These are phyloP conservation scores for Ferrisia virgata DNA, from an alignment of 2,888 invertebrate species.

Conservation along the genomic window DNA sequence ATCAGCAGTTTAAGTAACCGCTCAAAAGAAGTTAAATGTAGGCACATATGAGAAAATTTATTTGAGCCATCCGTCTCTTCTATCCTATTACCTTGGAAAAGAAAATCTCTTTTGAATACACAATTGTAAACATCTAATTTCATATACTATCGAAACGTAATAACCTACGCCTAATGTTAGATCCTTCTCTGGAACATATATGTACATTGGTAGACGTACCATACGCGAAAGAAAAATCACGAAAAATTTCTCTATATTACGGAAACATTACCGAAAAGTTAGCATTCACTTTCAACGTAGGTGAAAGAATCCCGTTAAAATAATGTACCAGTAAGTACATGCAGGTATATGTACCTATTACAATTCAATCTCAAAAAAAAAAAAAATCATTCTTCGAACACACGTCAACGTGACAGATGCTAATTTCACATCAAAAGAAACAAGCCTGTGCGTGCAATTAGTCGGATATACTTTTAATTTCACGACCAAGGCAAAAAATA, in stretches of 20 bases:
- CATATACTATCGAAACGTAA: no score
- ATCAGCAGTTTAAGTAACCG: not conserved
- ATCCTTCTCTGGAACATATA: not conserved
- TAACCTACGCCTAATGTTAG: no score
- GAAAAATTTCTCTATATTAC: not conserved
- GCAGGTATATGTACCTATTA: not conserved
- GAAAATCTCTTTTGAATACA: not conserved
- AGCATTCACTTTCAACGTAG: not conserved
- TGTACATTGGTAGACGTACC: not conserved
- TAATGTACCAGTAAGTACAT: not conserved
- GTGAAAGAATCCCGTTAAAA: not conserved
- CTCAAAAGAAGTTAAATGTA: not conserved
- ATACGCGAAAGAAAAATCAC: not conserved
- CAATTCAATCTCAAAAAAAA: no score
- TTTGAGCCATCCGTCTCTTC: not conserved
- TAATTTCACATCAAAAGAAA: not conserved
- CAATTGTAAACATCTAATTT: not conserved
- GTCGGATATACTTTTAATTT: constrained; percentile 9
- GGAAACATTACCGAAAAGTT: not conserved
- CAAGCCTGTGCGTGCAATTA: not conserved
- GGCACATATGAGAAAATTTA: not conserved
- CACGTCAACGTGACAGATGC: not conserved
- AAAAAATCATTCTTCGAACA: not conserved
- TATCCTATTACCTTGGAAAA: not conserved
- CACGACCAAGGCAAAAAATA: not conserved